These are phyloP conservation scores for Smutsia gigantea DNA, from an alignment of 2,797 vertebrate species.

Conservation along the genomic window DNA sequence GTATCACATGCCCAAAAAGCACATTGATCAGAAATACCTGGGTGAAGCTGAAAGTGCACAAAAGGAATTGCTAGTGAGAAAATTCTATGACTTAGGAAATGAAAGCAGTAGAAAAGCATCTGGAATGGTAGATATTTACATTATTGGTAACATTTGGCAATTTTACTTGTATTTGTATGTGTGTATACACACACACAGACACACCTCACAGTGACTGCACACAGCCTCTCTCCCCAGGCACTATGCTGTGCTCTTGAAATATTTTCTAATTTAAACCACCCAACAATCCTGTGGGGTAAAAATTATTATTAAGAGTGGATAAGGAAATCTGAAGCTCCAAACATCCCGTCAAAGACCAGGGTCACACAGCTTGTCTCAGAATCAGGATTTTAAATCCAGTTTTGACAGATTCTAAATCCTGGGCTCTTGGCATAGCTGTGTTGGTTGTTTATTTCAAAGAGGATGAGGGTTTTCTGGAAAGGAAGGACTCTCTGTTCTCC, in stretches of 20 bases:
- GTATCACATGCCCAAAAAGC: rapidly evolving
- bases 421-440: rapidly evolving
- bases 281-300: rapidly evolving
- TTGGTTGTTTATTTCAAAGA: neutral
- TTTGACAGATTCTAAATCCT: neutral
- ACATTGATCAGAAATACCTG: neutral
- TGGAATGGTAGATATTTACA: too few relatives aligned
- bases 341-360: rapidly evolving
- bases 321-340: neutral
- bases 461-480: rapidly evolving
- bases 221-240: rapidly evolving
- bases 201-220: rapidly evolving
- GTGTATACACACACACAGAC: neutral
- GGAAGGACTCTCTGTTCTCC: neutral
- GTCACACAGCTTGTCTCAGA: neutral
- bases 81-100: too few relatives aligned
- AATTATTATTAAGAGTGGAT: neutral
- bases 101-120: rapidly evolving
- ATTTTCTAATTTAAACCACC: neutral
- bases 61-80: neutral
- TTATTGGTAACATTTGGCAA: neutral
- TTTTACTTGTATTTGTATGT: rapidly evolving
- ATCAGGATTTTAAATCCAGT: neutral
- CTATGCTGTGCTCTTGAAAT: neutral
- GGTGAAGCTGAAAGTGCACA: rapidly evolving